Percentiles rank a stretch among this genome's conserved stretches.
phyloP scores from a whole-genome alignment of 2,797 vertebrate species.

The Gymnothorax javanicus region DNA sequence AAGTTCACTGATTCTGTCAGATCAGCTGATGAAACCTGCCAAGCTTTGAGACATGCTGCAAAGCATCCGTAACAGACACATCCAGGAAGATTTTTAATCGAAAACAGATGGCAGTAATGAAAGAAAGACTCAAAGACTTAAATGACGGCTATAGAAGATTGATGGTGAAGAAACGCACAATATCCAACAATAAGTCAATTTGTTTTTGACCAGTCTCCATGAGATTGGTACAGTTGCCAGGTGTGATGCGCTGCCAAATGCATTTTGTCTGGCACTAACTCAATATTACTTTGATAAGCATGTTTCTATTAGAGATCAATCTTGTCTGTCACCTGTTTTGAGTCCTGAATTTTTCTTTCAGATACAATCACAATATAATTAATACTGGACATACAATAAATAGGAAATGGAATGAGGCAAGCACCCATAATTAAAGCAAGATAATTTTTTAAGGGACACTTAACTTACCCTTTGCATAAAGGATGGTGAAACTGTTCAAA shows the following conservation, averaged over 20 bases:
- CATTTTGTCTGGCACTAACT: slow-evolving; percentile 6
- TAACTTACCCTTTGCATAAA: not conserved
- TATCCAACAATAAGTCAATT: not conserved
- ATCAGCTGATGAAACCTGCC: not conserved
- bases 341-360: not conserved
- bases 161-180: not conserved
- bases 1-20: not conserved
- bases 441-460: not conserved
- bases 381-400: not conserved
- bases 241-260: no score
- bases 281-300: not conserved
- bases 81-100: slow-evolving; percentile 4
- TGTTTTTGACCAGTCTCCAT: not conserved
- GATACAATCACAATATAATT: not conserved
- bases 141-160: slow-evolving; percentile 6
- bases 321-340: not conserved
- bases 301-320: not conserved
- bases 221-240: not conserved
- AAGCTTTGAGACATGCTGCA: not conserved
- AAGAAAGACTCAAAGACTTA: not conserved
- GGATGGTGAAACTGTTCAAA: not conserved
- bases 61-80: not conserved
- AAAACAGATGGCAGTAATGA: not conserved
- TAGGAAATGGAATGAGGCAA: not conserved
- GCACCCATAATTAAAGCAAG: not conserved